A percentile compares a stretch with the other conserved stretches of the same genome.
Conservation (phyloP, 2,113 vertebrate species). For the Cyanoramphus novaezelandiae region DNA sequence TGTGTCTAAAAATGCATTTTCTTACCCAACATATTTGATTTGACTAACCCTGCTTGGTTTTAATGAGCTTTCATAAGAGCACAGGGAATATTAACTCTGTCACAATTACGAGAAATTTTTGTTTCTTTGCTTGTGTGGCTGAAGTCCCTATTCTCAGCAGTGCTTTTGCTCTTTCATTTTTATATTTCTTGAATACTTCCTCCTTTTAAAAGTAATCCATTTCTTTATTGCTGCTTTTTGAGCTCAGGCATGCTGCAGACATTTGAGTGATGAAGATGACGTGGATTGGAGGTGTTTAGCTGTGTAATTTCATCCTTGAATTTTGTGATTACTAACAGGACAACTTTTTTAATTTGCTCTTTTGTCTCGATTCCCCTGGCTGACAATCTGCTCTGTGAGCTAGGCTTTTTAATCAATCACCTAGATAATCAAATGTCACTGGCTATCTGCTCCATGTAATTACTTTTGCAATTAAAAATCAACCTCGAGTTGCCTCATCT, state of each 20-base stretch:
- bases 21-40: not conserved
- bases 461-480: constrained; percentile 99
- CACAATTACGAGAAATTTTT: constrained; percentile 43
- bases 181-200: constrained; percentile 68
- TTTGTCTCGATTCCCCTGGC: constrained; percentile 96
- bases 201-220: constrained; percentile 84
- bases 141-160: constrained; percentile 63
- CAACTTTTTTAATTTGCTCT: constrained; percentile 99
- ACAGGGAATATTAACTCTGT: constrained; percentile 37
- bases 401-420: constrained; percentile 99
- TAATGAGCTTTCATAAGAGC: constrained; percentile 20
- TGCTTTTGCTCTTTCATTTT: constrained; percentile 35
- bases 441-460: constrained; percentile 99
- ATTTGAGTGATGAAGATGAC: constrained; percentile 80
- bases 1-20: not conserved
- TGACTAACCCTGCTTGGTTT: constrained; percentile 1
- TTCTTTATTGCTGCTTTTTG: constrained; percentile 59
- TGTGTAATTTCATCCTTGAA: constrained; percentile 98
- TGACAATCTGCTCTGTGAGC: constrained; percentile 94
- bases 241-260: constrained; percentile 55
- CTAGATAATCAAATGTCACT: constrained; percentile 99
- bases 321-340: constrained; percentile 99
- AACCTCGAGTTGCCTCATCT: constrained; percentile 99
- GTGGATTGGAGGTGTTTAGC: constrained; percentile 85
- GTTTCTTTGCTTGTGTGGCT: constrained; percentile 35